Evolutionary conservation across 1,140 invertebrate genomes (phyloP).

Genomic region (Sinonovacula constricta): DNA sequence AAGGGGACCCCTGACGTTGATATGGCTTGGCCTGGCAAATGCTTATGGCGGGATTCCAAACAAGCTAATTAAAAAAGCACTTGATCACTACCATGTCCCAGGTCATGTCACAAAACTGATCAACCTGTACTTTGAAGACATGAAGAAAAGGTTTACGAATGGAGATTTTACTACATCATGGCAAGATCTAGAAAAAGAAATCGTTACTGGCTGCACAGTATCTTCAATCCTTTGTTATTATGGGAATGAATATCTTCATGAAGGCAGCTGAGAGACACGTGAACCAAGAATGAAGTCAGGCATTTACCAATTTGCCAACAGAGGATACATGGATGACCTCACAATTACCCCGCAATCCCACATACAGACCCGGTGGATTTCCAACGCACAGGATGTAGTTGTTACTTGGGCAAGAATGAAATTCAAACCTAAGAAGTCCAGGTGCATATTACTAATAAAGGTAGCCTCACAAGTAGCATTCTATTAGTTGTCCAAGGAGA

Average conservation of each 20-base stretch:
- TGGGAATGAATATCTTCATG: not conserved
- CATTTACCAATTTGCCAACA: not conserved
- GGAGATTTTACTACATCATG: too few species aligned
- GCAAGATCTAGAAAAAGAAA: too few species aligned
- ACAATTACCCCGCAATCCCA: not conserved
- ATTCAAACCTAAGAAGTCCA: not conserved
- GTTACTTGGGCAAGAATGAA: not conserved
- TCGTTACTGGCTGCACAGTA: not conserved
- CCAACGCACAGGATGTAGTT: not conserved
- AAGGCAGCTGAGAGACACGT: not conserved
- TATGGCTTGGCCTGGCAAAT: too few species aligned
- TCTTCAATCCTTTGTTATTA: not conserved
- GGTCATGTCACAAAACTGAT: too few species aligned
- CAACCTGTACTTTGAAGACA: too few species aligned
- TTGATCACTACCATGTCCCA: too few species aligned
- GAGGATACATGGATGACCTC: not conserved
- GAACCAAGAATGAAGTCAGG: not conserved
- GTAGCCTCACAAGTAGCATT: too few species aligned
- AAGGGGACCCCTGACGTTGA: too few species aligned
- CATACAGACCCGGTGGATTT: not conserved
- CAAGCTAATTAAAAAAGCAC: too few species aligned
- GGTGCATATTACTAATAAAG: not conserved
- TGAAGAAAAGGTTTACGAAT: too few species aligned
- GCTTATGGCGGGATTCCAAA: too few species aligned
- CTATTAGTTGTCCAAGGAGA: too few species aligned